A percentile compares a stretch with the other conserved stretches of the same genome.
These are phyloP conservation scores for Parnassius orleans DNA, from an alignment of 2,888 invertebrate species.

Conservation along the genomic window DNA sequence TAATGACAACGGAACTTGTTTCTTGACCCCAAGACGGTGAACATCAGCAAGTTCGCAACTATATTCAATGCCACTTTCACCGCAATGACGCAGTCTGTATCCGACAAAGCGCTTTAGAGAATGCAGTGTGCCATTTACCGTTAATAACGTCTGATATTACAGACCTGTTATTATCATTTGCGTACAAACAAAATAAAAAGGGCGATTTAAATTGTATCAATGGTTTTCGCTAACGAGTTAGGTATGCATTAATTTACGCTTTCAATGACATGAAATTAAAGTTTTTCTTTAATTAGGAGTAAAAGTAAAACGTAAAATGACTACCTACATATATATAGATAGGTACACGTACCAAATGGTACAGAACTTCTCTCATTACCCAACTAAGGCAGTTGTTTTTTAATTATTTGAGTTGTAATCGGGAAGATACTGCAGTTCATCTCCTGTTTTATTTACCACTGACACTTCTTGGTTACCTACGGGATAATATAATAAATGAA, in stretches of 20 bases:
- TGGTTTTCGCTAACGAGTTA: neutral
- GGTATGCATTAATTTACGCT: neutral
- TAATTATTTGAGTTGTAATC: too few species aligned
- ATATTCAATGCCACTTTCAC: slow-evolving; percentile 63
- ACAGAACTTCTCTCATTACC: too few species aligned
- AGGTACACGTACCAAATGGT: too few species aligned
- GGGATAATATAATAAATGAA: too few species aligned
- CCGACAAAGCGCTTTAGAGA: slow-evolving; percentile 33
- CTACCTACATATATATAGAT: too few species aligned
- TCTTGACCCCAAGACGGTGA: slow-evolving; percentile 59
- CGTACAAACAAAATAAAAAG: neutral
- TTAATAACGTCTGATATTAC: slow-evolving; percentile 17
- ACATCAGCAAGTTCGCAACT: slow-evolving; percentile 49
- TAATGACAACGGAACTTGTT: slow-evolving; percentile 64
- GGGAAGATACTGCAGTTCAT: too few species aligned
- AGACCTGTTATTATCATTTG: slow-evolving; percentile 6
- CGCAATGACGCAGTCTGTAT: slow-evolving; percentile 36
- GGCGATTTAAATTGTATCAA: slow-evolving; percentile 8
- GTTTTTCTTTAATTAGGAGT: too few species aligned
- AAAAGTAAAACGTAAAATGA: too few species aligned
- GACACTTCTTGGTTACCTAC: too few species aligned
- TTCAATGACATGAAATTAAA: too few species aligned
- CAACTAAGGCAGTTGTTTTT: too few species aligned
- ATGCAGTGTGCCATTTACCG: slow-evolving; percentile 19
- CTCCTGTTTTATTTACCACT: too few species aligned